phyloP scores from a whole-genome alignment of 1,140 invertebrate species.

The Zaprionus davidi region DNA sequence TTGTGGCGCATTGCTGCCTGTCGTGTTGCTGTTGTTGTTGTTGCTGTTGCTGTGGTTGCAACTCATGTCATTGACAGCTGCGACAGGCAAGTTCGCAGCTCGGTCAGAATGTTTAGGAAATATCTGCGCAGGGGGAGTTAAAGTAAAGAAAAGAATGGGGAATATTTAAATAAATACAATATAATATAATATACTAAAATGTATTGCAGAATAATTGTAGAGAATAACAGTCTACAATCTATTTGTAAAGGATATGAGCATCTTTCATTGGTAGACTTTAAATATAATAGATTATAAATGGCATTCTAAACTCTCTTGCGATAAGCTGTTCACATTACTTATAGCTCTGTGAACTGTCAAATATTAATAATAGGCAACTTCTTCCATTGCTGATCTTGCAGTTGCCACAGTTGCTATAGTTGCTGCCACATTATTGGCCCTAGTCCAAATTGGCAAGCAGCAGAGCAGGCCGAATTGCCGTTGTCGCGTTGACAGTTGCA shows the following conservation, averaged over 20 bases:
- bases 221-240: too few relatives aligned
- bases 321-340: neutral
- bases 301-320: neutral
- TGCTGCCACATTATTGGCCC: slow-evolving; percentile 62
- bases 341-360: slow-evolving; percentile 9
- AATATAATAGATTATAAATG: neutral
- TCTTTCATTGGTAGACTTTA: neutral
- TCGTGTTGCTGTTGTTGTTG: slow-evolving; percentile 29
- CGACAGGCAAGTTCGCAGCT: slow-evolving; percentile 5
- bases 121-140: neutral
- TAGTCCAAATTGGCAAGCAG: slow-evolving; percentile 77
- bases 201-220: too few relatives aligned
- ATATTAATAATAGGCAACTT: slow-evolving; percentile 36
- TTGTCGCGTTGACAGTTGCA: slow-evolving; percentile 78
- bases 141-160: neutral
- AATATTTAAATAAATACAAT: neutral
- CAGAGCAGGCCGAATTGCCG: slow-evolving; percentile 38
- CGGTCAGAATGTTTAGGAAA: neutral
- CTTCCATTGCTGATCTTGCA: slow-evolving; percentile 6
- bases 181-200: neutral
- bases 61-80: slow-evolving; percentile 79
- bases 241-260: too few relatives aligned
- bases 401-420: neutral
- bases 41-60: slow-evolving; percentile 51
- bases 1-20: slow-evolving; percentile 23